Evolutionary conservation across 2,113 vertebrate genomes (phyloP).

Genomic region (Oncorhynchus mykiss): DNA sequence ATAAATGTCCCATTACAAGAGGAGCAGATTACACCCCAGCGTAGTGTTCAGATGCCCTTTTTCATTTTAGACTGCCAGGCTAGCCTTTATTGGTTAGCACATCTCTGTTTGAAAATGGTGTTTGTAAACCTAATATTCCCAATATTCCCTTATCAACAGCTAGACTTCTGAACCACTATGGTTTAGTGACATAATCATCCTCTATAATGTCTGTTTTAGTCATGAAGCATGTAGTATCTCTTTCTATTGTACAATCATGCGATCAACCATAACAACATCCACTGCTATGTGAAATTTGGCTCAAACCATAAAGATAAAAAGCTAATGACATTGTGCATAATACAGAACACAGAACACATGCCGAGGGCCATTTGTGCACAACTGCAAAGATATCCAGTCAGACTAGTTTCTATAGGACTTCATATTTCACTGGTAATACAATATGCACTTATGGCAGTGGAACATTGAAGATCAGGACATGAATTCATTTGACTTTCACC

Average conservation of each 20-base stretch:
- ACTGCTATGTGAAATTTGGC: slow-evolving; percentile 26
- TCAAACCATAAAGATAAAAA: slow-evolving; percentile 28
- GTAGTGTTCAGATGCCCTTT: slow-evolving; percentile 45
- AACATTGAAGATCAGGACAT: slow-evolving; percentile 51
- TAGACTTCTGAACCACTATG: background rate
- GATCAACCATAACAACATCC: background rate
- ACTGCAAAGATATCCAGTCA: slow-evolving; percentile 62
- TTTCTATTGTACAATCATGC: background rate
- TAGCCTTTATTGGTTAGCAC: slow-evolving; percentile 4
- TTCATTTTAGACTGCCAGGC: slow-evolving; percentile 40
- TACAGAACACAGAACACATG: slow-evolving; percentile 34
- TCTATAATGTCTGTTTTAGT: slow-evolving; percentile 26
- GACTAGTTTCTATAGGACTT: slow-evolving; percentile 57
- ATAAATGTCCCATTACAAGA: slow-evolving; percentile 58
- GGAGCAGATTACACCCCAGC: slow-evolving; percentile 54
- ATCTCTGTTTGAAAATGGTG: background rate
- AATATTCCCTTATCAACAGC: background rate
- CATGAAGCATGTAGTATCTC: slow-evolving; percentile 17
- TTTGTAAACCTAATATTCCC: background rate
- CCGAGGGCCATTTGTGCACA: slow-evolving; percentile 51
- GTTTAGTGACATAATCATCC: slow-evolving; percentile 32
- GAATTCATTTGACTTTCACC: slow-evolving; percentile 62
- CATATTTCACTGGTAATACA: slow-evolving; percentile 53
- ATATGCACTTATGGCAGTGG: slow-evolving; percentile 52
- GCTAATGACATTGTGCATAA: slow-evolving; percentile 41